Percentiles rank a stretch among this genome's conserved stretches.
phyloP scores from a whole-genome alignment of 92 coral and sea anemone genomes.

The Palythoa grandis region DNA sequence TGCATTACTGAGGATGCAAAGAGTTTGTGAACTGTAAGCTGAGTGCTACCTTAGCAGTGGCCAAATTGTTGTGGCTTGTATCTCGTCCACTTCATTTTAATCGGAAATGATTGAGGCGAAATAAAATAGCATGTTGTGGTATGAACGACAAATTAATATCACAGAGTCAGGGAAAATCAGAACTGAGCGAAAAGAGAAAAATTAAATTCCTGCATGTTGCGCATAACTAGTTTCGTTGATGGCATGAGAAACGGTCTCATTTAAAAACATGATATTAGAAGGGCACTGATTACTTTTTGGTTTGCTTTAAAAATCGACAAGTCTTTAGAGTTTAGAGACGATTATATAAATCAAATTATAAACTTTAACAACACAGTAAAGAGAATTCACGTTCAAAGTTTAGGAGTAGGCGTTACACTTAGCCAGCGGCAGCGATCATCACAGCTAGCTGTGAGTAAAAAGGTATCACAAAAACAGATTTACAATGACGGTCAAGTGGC shows the following conservation, averaged over 20 bases:
- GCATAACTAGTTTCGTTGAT: not conserved
- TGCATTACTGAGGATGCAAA: not conserved
- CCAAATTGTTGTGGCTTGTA: not conserved
- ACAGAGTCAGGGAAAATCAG: not conserved
- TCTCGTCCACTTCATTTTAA: not conserved
- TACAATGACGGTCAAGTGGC: no score
- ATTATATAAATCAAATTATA: no score
- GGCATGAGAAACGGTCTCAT: not conserved
- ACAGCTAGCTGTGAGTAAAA: no score
- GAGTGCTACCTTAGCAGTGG: not conserved
- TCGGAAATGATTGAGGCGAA: slow-evolving; percentile 7
- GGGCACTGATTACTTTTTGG: no score
- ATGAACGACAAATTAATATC: not conserved
- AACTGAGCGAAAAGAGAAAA: not conserved
- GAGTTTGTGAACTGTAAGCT: not conserved
- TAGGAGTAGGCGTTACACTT: no score
- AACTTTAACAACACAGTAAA: no score
- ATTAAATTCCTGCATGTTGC: not conserved
- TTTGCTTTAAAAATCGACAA: no score
- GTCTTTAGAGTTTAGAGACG: no score
- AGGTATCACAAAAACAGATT: no score
- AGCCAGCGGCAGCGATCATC: no score
- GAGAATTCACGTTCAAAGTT: no score
- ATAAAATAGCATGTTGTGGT: not conserved
- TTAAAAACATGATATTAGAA: not conserved